phyloP scores from a whole-genome alignment of 2,888 invertebrate species.

The Norana najaformis region DNA sequence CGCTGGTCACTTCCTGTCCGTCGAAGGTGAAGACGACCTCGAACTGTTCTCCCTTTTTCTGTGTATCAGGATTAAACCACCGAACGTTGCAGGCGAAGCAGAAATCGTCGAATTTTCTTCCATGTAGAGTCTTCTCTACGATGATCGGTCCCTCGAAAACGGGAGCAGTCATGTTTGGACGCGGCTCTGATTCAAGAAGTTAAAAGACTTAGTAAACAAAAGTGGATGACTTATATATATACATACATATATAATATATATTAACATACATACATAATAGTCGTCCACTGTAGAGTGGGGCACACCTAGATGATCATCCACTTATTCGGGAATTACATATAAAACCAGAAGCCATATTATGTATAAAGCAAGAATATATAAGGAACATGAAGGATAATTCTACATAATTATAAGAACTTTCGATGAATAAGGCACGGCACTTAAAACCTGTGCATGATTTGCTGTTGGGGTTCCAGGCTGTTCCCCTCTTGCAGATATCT shows the following conservation, averaged over 20 bases:
- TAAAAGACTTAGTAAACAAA: background rate
- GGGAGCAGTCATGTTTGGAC: background rate
- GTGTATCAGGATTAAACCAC: background rate
- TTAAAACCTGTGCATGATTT: background rate
- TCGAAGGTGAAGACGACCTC: constrained; percentile 8
- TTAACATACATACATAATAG: too few species aligned
- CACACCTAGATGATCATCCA: too few species aligned
- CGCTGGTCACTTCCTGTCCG: background rate
- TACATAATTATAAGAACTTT: too few species aligned
- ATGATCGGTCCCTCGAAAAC: background rate
- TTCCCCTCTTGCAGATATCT: background rate
- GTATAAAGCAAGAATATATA: too few species aligned
- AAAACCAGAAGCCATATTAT: too few species aligned
- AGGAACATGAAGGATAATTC: too few species aligned
- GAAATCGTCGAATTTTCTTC: background rate
- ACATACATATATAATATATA: too few species aligned
- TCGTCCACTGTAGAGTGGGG: too few species aligned
- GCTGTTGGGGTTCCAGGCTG: background rate
- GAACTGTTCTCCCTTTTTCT: background rate
- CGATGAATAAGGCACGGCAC: too few species aligned
- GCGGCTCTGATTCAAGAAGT: background rate
- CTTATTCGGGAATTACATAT: too few species aligned
- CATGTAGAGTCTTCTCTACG: background rate
- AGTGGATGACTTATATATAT: too few species aligned
- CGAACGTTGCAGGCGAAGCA: background rate